Base-by-base conservation (phyloP, 2,113 vertebrate species). In the Pholis gunnellus region DNA sequence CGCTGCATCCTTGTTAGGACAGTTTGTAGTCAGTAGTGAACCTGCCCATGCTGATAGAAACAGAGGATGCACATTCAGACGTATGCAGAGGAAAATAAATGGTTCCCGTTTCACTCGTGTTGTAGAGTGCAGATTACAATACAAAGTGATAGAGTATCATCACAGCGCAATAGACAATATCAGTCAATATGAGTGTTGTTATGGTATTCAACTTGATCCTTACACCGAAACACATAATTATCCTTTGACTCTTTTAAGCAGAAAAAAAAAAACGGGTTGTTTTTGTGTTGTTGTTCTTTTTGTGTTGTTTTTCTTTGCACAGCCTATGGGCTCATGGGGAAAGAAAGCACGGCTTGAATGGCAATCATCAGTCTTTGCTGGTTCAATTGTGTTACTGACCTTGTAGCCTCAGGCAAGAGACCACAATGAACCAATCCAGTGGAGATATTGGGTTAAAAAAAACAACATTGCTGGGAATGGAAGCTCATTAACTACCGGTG, bases 391-490 rank as follows among this genome's bases (percentile, higher is more conserved):
- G 87, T 80, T 80, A 75, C 73, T 78, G 72, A 84, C 83, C 44
- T 80, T 78, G 67, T 71, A 79, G 89, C 92, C 88, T 59, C 57
- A 31, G 87, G 89, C 89, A 64, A 87, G 22, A 80, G 70, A 81
- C 82, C 44, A 17, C 72, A 86, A 77, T 83, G 87, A 90, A 91
- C 85, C 90, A 90, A 88, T 90, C 75, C 78, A 79, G 78, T 75
- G 22, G 25, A 87, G 86, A 86, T 74, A 54, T 72, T 88, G 68
- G 57, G 60, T 72, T 11, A 3, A 56, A 68, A 72, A 71, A 27
- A 71, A 69, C 34, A 56, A 56, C 48, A 77, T 20, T 63, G 83
- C 27, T 61, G 36, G 29, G 34, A 69, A 50, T 63, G 48, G 81
- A 89, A 90, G 79, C 86, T 91, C 77, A 90, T 89, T 84, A 88